Conservation (phyloP, 2,888 invertebrate species). For the Drosophila acutilabella region DNA sequence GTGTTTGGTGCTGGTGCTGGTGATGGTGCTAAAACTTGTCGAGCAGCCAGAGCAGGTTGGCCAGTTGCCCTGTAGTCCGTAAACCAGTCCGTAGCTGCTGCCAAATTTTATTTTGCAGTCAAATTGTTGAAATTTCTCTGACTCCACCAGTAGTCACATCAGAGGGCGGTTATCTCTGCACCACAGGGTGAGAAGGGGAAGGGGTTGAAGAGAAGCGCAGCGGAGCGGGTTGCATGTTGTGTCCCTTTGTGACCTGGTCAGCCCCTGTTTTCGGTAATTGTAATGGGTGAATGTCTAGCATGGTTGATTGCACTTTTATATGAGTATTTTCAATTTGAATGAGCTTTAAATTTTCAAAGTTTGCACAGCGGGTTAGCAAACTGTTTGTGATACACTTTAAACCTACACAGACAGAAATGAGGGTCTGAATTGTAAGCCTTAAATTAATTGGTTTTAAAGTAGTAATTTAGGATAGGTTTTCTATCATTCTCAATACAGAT, state of each 20-base stretch:
- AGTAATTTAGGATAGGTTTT: too few species aligned
- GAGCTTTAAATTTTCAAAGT: constrained; percentile 23
- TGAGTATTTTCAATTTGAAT: constrained; percentile 55
- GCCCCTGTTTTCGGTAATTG: constrained; percentile 43
- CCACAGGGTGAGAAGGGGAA: neutral
- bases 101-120: constrained; percentile 79
- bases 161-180: constrained; percentile 10
- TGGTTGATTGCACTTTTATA: constrained; percentile 47
- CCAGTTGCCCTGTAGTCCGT: constrained; percentile 39
- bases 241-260: constrained; percentile 31
- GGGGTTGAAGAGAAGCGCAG: neutral
- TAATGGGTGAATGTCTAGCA: constrained; percentile 43
- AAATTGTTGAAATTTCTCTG: constrained; percentile 71
- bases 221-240: constrained; percentile 17
- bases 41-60: constrained; percentile 52
- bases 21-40: constrained; percentile 34
- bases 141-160: constrained; percentile 1
- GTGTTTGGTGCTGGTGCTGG: constrained; percentile 2
- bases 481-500: too few species aligned
- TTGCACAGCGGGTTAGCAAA: neutral
- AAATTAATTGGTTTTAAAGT: too few species aligned
- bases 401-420: too few species aligned
- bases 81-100: constrained; percentile 43
- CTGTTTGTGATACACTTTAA: too few species aligned
- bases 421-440: too few species aligned